Percentiles rank a stretch among this genome's conserved stretches.
Evolutionary conservation across 2,113 vertebrate species (phyloP).

Genomic region (Turdus rufiventris): DNA sequence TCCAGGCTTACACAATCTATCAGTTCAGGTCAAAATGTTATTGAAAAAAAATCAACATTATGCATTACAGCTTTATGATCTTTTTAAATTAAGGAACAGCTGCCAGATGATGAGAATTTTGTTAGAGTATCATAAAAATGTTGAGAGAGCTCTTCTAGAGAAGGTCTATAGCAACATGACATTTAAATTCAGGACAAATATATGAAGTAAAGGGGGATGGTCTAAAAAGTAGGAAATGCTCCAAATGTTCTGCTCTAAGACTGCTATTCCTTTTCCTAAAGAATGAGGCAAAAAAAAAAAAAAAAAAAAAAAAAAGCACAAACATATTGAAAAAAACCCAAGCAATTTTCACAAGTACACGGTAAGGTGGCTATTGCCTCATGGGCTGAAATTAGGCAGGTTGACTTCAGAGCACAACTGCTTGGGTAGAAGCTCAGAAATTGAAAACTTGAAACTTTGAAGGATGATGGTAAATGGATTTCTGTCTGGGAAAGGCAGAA

Average conservation of each 20-base stretch:
- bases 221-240: not conserved
- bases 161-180: not conserved
- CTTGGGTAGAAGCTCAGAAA: not conserved
- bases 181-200: not conserved
- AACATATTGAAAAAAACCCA: accelerated
- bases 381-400: not conserved
- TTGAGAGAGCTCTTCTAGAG: not conserved
- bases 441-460: not conserved
- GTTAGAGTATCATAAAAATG: not conserved
- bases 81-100: not conserved
- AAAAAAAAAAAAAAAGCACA: not conserved
- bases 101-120: not conserved
- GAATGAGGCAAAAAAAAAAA: not conserved
- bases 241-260: not conserved
- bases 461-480: not conserved
- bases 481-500: not conserved
- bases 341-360: not conserved
- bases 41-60: not conserved
- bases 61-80: not conserved
- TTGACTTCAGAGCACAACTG: not conserved
- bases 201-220: not conserved
- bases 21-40: not conserved
- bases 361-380: not conserved
- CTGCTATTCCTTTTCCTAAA: not conserved
- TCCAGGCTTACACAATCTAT: not conserved